Evolutionary conservation across 2,113 vertebrate genomes (phyloP).

Genomic region (Brachionichthys hirsutus): DNA sequence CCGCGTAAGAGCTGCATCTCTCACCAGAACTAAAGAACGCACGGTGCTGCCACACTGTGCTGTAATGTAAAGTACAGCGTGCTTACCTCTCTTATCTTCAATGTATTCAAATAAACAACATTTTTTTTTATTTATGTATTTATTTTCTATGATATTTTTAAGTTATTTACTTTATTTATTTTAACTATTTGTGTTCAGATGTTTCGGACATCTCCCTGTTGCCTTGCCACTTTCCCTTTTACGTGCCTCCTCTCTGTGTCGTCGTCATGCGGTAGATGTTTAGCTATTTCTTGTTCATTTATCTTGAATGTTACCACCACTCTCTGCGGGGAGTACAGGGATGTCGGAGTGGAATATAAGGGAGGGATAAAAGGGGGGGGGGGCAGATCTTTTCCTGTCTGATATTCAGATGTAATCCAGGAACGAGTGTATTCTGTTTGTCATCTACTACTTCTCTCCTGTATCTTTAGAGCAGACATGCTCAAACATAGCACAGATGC

Average conservation of each 20-base stretch:
- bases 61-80: slow-evolving; percentile 54
- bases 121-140: slow-evolving; percentile 88
- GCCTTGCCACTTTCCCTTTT: slow-evolving; percentile 76
- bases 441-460: slow-evolving; percentile 42
- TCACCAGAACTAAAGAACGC: slow-evolving; percentile 91
- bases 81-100: slow-evolving; percentile 78
- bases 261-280: slow-evolving; percentile 69
- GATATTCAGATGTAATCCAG: slow-evolving; percentile 79
- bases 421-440: slow-evolving; percentile 65
- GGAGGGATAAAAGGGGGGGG: slow-evolving; percentile 30
- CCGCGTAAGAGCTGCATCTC: slow-evolving; percentile 99
- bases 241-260: slow-evolving; percentile 75
- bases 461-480: slow-evolving; percentile 47
- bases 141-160: slow-evolving; percentile 80
- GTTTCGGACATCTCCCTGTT: slow-evolving; percentile 75
- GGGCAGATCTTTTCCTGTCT: slow-evolving; percentile 69
- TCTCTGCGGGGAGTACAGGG: slow-evolving; percentile 38
- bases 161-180: slow-evolving; percentile 70
- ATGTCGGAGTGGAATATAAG: slow-evolving; percentile 30
- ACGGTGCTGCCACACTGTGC: slow-evolving; percentile 49
- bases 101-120: slow-evolving; percentile 40
- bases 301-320: slow-evolving; percentile 72
- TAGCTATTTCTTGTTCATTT: slow-evolving; percentile 62
- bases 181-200: slow-evolving; percentile 54
- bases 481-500: slow-evolving; percentile 65